These are phyloP conservation scores for Zaprionus obscuricornis DNA, from an alignment of 2,888 invertebrate species.

Conservation along the genomic window DNA sequence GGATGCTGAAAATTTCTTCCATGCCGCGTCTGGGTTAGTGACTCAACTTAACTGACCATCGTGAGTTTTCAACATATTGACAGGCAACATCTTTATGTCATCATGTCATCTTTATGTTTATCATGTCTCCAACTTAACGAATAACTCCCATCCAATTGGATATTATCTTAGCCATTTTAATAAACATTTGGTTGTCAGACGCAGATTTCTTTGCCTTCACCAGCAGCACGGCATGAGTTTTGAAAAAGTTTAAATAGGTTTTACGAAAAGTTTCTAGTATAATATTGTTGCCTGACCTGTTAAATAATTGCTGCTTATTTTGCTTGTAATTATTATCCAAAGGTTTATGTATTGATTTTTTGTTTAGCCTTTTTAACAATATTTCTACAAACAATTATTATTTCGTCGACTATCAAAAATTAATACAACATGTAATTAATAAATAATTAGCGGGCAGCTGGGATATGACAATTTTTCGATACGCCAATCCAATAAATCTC, in stretches of 20 bases:
- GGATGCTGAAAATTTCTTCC: no score
- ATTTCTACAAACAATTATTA: no score
- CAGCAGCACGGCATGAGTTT: slow-evolving; percentile 62
- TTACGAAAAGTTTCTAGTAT: slow-evolving; percentile 72
- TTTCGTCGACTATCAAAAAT: no score
- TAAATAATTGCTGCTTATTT: slow-evolving; percentile 37
- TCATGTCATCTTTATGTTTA: slow-evolving; percentile 53
- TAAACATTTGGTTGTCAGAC: slow-evolving; percentile 71
- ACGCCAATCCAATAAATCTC: no score
- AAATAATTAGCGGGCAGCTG: no score
- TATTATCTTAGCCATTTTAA: slow-evolving; percentile 50
- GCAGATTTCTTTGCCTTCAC: slow-evolving; percentile 62
- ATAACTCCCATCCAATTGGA: slow-evolving; percentile 37
- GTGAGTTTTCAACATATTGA: no score
- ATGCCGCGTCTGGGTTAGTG: no score
- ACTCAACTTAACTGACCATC: no score
- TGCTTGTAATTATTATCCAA: slow-evolving; percentile 47
- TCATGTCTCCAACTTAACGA: slow-evolving; percentile 53
- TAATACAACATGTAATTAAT: no score
- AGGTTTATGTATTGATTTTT: slow-evolving; percentile 16
- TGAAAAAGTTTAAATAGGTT: slow-evolving; percentile 75
- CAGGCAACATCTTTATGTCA: slow-evolving; percentile 20
- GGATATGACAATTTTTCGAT: no score
- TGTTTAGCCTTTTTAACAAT: no score
- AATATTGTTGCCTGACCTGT: slow-evolving; percentile 38